Evolutionary conservation across 2,888 invertebrate species (phyloP).

Genomic region (Tetragonisca angustula): DNA sequence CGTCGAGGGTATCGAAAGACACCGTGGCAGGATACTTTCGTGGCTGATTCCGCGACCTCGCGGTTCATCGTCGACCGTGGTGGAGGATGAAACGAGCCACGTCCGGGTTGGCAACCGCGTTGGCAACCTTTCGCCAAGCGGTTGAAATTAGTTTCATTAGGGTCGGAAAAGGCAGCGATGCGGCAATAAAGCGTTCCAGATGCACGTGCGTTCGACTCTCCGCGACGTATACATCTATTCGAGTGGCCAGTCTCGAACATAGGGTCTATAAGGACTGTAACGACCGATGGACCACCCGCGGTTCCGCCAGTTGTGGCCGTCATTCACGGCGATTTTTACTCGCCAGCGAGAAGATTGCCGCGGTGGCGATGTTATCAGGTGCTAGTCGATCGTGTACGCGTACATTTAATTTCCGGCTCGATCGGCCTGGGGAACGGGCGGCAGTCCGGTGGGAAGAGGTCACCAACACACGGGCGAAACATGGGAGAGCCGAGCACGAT

Average conservation of each 20-base stretch:
- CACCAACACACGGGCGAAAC: conserved; percentile 10
- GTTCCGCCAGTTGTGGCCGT: conserved; percentile 28
- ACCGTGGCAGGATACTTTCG: background rate
- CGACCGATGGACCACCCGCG: conserved; percentile 52
- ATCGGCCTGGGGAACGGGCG: conserved; percentile 21
- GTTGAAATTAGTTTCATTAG: conserved; percentile 27
- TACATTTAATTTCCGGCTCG: conserved; percentile 64
- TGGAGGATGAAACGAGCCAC: conserved; percentile 15
- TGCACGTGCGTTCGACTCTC: conserved; percentile 18
- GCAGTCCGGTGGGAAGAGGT: background rate
- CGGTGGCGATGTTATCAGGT: conserved; percentile 53
- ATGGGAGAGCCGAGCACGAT: background rate
- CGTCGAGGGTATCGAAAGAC: background rate
- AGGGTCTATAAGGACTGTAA: conserved; percentile 17
- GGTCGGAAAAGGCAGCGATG: conserved; percentile 22
- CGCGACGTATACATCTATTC: background rate
- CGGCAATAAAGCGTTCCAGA: conserved; percentile 29
- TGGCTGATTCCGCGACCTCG: background rate
- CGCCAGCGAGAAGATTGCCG: conserved; percentile 41
- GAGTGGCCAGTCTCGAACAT: background rate
- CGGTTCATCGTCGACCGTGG: background rate
- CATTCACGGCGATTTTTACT: conserved; percentile 44
- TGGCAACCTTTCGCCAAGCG: conserved; percentile 4
- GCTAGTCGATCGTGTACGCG: conserved; percentile 38
- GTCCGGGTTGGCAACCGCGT: background rate